Evolutionary conservation across 1,140 invertebrate species (phyloP), one percentile per base, ranked within the genome.

Genomic region (Hyphantria cunea): DNA sequence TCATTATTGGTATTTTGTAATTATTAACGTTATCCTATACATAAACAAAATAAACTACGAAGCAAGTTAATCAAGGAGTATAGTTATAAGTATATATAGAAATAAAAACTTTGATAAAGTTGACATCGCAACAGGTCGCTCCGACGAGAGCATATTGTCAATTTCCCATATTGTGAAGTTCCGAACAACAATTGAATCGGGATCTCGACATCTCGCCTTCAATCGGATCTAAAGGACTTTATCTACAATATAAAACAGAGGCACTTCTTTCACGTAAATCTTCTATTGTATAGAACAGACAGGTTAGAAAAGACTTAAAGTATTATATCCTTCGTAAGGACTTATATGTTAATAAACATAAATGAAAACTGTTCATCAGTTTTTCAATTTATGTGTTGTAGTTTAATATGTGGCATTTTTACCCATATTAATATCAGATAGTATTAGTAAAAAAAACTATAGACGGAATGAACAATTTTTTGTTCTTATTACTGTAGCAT

Each of bases 91-190:
- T 0, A 47, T 42, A 49, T 59, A 3, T 5, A 25, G 17, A 44
- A 59, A 59, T 59, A 59, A 59, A 60, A 60, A 9, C 39, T 41
- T 58, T 65, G 47, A 68, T 62, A 65, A 48, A 58, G 53, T 47
- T 47, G 31, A 25, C 10, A 52, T 63, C 31, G 70, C 70, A 72
- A 72, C 66, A 72, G 66, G 66, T 72, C 39, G 48, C 50, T 5
- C 64, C 55, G 33, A 63, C 54, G 41, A 66, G 59, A 66, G 64
- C 66, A 73, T 70, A 73, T 70, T 73, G 67, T 70, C 66, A 74
- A 69, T 72, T 64, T 62, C 72, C 69, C 49, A 72, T 71, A 74
- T 68, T 62, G 69, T 69, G 59, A 52, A 69, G 53, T 72, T 63
- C 45, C 52, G 14, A 62, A 60, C 66, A 66, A 72, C 70, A 70